phyloP scores from a whole-genome alignment of 2,113 vertebrate genomes.

The Thamnaconus septentrionalis region DNA sequence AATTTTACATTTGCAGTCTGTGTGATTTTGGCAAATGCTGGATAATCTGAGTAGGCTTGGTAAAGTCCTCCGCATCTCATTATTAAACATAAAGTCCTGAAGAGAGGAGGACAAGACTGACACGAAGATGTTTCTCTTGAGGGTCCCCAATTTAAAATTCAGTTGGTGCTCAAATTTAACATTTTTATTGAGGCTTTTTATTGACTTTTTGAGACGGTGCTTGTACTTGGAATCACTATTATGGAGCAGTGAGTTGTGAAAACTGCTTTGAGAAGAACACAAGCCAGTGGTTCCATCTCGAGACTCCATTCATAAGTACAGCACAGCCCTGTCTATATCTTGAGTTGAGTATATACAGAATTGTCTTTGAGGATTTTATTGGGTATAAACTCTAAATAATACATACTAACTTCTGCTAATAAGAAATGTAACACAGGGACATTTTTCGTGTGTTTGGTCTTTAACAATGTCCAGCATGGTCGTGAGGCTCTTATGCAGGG shows the following conservation, averaged over 20 bases:
- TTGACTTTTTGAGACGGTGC: too few relatives aligned
- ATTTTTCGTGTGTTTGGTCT: slow-evolving; percentile 6
- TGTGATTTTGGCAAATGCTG: neutral
- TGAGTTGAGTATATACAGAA: neutral
- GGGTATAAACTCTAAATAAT: neutral
- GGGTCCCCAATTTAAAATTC: neutral
- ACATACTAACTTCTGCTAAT: slow-evolving; percentile 1
- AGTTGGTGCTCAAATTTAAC: neutral
- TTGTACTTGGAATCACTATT: too few relatives aligned
- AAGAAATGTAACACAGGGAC: neutral
- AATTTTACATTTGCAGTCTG: neutral
- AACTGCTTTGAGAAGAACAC: neutral
- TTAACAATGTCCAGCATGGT: slow-evolving; percentile 8
- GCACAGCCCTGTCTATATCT: slow-evolving; percentile 41
- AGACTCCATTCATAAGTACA: too few relatives aligned
- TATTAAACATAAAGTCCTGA: too few relatives aligned
- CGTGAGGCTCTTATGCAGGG: slow-evolving; percentile 10
- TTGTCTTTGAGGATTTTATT: neutral
- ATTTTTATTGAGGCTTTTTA: neutral
- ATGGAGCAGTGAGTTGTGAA: too few relatives aligned
- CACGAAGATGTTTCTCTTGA: neutral
- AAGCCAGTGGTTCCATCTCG: neutral
- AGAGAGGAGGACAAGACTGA: neutral
- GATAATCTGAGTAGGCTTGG: neutral
- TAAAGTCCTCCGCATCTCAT: too few relatives aligned